phyloP scores from a whole-genome alignment of 2,113 vertebrate species.

The Gavia stellata region DNA sequence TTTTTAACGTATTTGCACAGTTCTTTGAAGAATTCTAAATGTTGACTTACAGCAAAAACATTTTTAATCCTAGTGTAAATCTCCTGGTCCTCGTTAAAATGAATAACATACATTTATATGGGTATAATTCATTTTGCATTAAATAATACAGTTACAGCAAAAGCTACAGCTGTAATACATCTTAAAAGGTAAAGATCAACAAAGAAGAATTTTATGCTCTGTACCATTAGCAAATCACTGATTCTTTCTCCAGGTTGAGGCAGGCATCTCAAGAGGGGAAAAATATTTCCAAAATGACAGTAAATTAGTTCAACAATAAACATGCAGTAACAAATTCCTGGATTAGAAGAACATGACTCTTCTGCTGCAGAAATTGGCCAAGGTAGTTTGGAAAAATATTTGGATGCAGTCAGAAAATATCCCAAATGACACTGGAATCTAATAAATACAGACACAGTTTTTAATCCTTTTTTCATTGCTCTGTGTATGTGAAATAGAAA shows the following conservation, averaged over 20 bases:
- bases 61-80: background rate
- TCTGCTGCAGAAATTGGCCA: background rate
- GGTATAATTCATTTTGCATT: constrained; percentile 5
- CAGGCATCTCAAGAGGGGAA: background rate
- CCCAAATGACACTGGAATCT: background rate
- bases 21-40: background rate
- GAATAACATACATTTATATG: background rate
- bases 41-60: background rate
- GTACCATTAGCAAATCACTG: background rate
- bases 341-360: background rate
- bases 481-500: background rate
- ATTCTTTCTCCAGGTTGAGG: constrained; percentile 13
- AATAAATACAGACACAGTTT: background rate
- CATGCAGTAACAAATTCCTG: background rate
- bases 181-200: constrained; percentile 18
- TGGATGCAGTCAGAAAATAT: constrained; percentile 4
- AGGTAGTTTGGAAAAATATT: background rate
- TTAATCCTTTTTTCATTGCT: background rate
- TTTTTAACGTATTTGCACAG: background rate
- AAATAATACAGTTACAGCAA: background rate
- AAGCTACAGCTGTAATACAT: constrained; percentile 26
- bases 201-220: background rate
- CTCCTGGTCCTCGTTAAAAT: constrained; percentile 13
- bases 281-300: constrained; percentile 30
- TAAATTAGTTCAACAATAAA: constrained; percentile 49